Evolutionary conservation across 1,140 invertebrate genomes (phyloP), one percentile per base, ranked within the genome.

Genomic region (Leptopilina boulardi): DNA sequence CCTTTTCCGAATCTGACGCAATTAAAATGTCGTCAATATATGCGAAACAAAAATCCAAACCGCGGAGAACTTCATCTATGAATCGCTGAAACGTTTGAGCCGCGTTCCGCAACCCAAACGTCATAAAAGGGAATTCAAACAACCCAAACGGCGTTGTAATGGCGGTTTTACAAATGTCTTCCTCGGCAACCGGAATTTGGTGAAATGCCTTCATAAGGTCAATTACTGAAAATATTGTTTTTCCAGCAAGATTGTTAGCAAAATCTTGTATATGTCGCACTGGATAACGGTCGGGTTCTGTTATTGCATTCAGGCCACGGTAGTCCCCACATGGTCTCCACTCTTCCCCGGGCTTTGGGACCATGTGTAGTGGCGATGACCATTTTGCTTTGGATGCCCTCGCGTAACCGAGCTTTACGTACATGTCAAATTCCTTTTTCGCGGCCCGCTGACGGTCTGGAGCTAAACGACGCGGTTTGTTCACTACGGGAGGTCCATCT

Each of bases 291-390:
- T 92, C 89, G 0, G 87, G 84, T 6, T 85, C 76, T 1, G 89
- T 91, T 6, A 81, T 15, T 0, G 78, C 70, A 78, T 93, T 93
- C 0, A 92, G 82, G 4, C 54, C 70, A 4, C 90, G 74, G 73
- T 91, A 93, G 75, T 92, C 91, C 0, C 90, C 88, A 75, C 87
- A 89, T 0, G 87, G 82, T 19, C 91, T 66, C 77, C 82, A 89
- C 15, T 11, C 6, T 1, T 2, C 88, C 71, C 81, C 80, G 79
- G 80, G 51, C 77, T 92, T 92, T 1, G 83, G 83, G 0, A 88
- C 86, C 74, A 91, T 79, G 51, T 90, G 85, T 6, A 90, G 73
- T 6, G 90, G 88, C 6, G 83, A 86, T 6, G 91, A 71, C 83
- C 81, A 1, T 77, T 59, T 8, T 83, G 78, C n/a, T 82, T 73